Evolutionary conservation across 2,888 invertebrate species (phyloP).

Genomic region (Brachyptera risi): DNA sequence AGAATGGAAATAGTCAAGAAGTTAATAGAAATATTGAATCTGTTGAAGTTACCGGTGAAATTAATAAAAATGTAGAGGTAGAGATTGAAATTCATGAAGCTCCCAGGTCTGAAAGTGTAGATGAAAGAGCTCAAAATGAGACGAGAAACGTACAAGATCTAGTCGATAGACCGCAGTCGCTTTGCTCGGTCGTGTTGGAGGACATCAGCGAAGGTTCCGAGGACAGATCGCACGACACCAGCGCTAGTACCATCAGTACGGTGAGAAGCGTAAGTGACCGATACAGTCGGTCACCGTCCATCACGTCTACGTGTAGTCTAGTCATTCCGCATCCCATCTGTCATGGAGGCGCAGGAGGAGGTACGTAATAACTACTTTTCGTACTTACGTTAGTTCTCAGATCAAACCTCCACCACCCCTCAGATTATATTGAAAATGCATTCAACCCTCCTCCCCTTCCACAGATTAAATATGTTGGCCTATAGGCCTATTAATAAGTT

Average conservation of each 20-base stretch:
- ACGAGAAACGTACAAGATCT: neutral
- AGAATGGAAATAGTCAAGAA: conserved; percentile 43
- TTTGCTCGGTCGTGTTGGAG: neutral
- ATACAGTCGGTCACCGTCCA: conserved; percentile 54
- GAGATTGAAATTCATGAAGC: too few relatives aligned
- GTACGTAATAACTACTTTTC: conserved; percentile 8
- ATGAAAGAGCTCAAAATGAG: too few relatives aligned
- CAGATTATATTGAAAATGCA: too few relatives aligned
- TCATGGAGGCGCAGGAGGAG: conserved; percentile 6
- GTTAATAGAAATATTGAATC: too few relatives aligned
- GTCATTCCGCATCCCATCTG: conserved; percentile 33
- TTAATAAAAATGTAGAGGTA: too few relatives aligned
- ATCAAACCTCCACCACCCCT: too few relatives aligned
- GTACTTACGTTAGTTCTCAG: too few relatives aligned
- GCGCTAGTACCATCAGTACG: conserved; percentile 27
- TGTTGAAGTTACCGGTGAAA: too few relatives aligned
- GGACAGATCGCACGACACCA: conserved; percentile 37
- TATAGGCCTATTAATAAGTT: too few relatives aligned
- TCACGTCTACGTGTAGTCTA: conserved; percentile 48
- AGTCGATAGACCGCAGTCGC: neutral
- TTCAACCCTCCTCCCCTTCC: too few relatives aligned
- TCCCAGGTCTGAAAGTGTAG: too few relatives aligned
- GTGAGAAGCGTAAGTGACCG: conserved; percentile 44
- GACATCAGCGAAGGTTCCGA: conserved; percentile 41
- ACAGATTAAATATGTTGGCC: too few relatives aligned